Evolutionary conservation across 2,888 invertebrate genomes (phyloP), one percentile per base, ranked within the genome.

Genomic region (Eristalis arbustorum): DNA sequence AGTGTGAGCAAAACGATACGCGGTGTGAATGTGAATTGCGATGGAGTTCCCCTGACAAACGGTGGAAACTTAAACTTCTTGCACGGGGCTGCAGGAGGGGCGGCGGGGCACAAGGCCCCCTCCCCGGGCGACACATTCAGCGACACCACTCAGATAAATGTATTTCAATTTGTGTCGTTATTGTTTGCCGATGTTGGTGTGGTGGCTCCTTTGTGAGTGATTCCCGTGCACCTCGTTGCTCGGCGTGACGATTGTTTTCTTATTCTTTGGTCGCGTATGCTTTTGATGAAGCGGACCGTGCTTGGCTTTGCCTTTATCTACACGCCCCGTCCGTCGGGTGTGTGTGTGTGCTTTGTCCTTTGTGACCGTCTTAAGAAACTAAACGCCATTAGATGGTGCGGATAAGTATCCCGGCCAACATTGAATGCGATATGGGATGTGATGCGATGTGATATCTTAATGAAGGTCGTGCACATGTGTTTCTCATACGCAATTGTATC

Each of bases 121-220:
- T n/a, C 67, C 22, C 28, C 67, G n/a, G n/a, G n/a, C 23, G 11
- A 37, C 59, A 68, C 71, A 80, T 64, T 49, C 74, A 79, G 42
- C 64, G 34, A 56, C 37, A 23, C 80, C 80, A 84, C 80, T 84
- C 81, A 81, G 76, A 81, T 80, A 81, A 81, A 84, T 84, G 84
- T 84, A 81, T 84, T 84, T 84, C 84, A 84, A 84, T 81, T 84
- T 75, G 84, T 84, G 84, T 76, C 76, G 76, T 84, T 42, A 84
- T 84, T 84, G 84, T 84, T 81, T 72, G 63, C 28, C 28, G 25
- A 59, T 49, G 49, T 49, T 18, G 49, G 49, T 49, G 49, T 49
- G 49, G 49, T 49, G 49, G 11, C 22, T 13, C 59, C 25, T 59
- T 59, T 59, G 78, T 40, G 59, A 57, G 72, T 72, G 66, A 40